Evolutionary conservation across 2,888 invertebrate species (phyloP), one percentile per base, ranked within the genome.

Genomic region (Synergus japonicus): DNA sequence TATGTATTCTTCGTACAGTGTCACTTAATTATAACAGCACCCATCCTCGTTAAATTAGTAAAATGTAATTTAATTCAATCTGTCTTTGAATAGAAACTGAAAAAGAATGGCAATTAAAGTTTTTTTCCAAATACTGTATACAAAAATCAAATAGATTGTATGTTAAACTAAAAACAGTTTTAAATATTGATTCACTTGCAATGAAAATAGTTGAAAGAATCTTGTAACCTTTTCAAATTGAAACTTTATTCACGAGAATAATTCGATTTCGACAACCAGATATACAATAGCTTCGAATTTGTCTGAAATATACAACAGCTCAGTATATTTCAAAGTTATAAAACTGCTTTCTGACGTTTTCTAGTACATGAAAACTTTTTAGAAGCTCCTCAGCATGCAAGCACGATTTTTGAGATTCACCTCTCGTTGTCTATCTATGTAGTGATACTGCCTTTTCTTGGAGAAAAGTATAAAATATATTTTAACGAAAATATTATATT

Each of bases 311-410:
- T 49, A 54, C 37, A 73, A 73, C 54, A 54, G 73, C 46, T 73
- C n/a, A 54, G 60, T 54, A 54, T 73, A 73, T 49, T 54, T 37
- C 29, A 73, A 37, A 73, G 73, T 73, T 73, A 73, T 37, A 73
- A 54, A 73, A 54, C 54, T 54, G 54, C n/a, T 73, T 73, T 49
- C 73, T 73, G 73, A 69, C 73, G n/a, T n/a, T 73, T 73, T 73
- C 49, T 54, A 9, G 37, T 10, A 49, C 13, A 46, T 37, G 10
- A 29, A 73, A 73, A 73, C 73, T 73, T 73, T 73, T 73, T 15
- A 54, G 49, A 73, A 54, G n/a, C 69, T 73, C 54, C 3, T 60
- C 10, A 4, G 29, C 12, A 13, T 10, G 10, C 37, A 54, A 73
- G 41, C 73, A 49, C 43, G 18, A 44, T 46, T 12, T 13, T 13